These are phyloP conservation scores for Nestor notabilis DNA, from an alignment of 2,113 vertebrate genomes.

Conservation along the genomic window DNA sequence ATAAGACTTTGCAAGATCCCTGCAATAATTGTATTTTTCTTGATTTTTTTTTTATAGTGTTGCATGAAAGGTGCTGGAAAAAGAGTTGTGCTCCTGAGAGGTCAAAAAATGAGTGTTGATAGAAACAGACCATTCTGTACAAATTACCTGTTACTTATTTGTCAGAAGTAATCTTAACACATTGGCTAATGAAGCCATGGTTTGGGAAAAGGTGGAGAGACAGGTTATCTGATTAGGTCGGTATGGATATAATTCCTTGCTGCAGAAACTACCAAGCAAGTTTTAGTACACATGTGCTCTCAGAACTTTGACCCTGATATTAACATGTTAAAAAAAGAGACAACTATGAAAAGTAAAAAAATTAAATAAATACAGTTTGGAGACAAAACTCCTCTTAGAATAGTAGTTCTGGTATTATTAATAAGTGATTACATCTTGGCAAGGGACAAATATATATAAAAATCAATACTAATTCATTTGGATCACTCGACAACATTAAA, in stretches of 20 bases:
- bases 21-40: not conserved
- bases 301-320: not conserved
- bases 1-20: not conserved
- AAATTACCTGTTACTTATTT: not conserved
- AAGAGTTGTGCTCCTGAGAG: not conserved
- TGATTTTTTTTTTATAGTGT: not conserved
- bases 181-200: not conserved
- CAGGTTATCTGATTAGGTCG: not conserved
- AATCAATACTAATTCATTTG: constrained; percentile 49
- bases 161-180: not conserved
- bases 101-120: not conserved
- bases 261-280: not conserved
- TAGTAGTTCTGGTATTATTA: not conserved
- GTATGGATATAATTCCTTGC: not conserved
- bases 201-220: not conserved
- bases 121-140: not conserved
- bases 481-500: not conserved
- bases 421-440: constrained; percentile 19
- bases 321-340: not conserved
- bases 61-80: not conserved
- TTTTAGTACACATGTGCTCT: not conserved
- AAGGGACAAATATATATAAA: not conserved
- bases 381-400: not conserved
- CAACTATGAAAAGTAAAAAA: not conserved
- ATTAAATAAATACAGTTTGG: not conserved